Evolutionary conservation across 2,797 vertebrate genomes (phyloP), one percentile per base, ranked within the genome.

Genomic region (Onychomys arenicola): DNA sequence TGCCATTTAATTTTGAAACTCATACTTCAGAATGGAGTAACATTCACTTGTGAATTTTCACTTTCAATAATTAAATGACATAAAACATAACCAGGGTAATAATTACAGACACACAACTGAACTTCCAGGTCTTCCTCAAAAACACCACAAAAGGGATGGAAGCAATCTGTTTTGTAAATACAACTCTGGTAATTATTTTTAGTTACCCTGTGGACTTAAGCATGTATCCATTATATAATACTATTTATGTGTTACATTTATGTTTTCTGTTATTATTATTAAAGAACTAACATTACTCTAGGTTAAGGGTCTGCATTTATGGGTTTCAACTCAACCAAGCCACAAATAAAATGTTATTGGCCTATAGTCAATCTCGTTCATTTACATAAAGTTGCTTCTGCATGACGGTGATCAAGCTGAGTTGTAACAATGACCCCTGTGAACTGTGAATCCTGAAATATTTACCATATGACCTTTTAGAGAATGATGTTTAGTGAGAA

Each of bases 401-500:
- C 32, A 43, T 27, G 40, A 37, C 0, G 3, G 11, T 57, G 32
- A 82, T 32, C 32, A 32, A 94, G 61, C 27, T 78, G 27, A 94
- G 27, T n/a, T 61, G 52, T 57, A 37, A 92, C 4, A 19, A 73
- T 27, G 91, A 19, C 65, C 6, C 55, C 2, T 34, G 23, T 65
- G 13, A 75, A 16, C 7, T 82, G 6, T 0, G 7, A 84, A 95
- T 16, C 17, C 34, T 92, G 76, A 93, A 84, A 76, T 88, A 92
- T 81, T 95, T 95, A 88, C 13, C 6, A 55, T 65, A 32, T 95
- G 40, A 71, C 1, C 34, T 92, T 91, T 91, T 71, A 27, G 21
- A 93, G 75, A 89, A 71, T 90, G 82, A 75, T 92, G 4, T 32
- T 81, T 84, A 69, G 40, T 85, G 7, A 4, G 90, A 95, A 97